Evolutionary conservation across 1,140 invertebrate species (phyloP), one percentile per base, ranked within the genome.

Genomic region (Hyles euphorbiae): DNA sequence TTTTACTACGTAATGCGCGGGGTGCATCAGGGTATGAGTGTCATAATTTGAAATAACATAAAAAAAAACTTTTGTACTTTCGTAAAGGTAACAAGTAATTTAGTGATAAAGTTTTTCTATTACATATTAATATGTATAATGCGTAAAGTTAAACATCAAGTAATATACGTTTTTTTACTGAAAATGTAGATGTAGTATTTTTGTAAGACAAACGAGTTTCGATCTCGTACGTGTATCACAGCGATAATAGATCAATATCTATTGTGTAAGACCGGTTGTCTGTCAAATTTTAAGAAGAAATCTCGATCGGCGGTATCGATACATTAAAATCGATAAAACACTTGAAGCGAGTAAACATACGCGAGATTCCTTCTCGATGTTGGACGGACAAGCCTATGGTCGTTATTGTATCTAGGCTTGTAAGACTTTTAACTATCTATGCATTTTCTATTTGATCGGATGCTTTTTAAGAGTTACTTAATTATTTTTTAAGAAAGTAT

Each of bases 1-100:
- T 61, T 77, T 73, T 66, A 76, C 70, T 76, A 80, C 72, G 71
- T 82, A 83, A 87, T 74, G 84, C 81, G 87, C 87, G 85, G 89
- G 86, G 84, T 89, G 81, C 76, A 89, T 89, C 89, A 90, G 89
- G 89, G 89, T 90, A 89, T 88, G 89, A 85, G 81, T 89, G 85
- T 89, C 87, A 87, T 88, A 84, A 81, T 81, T 85, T 78, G 78
- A 84, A 84, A 78, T 80, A 79, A 78, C 69, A 62, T 61, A 60
- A 65, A 53, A 65, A 53, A 51, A 47, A 78, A 78, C 67, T 87
- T 88, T 87, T 88, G 86, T 88, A 88, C 86, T 87, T 88, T 88
- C 83, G 67, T 88, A 88, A 78, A 52, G 68, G 53, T 85, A 83
- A 80, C 61, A 65, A 83, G 72, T 86, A 88, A 83, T 74, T 87